Evolutionary conservation across 2,888 invertebrate species (phyloP).

Genomic region (Heterodera filipjevi): DNA sequence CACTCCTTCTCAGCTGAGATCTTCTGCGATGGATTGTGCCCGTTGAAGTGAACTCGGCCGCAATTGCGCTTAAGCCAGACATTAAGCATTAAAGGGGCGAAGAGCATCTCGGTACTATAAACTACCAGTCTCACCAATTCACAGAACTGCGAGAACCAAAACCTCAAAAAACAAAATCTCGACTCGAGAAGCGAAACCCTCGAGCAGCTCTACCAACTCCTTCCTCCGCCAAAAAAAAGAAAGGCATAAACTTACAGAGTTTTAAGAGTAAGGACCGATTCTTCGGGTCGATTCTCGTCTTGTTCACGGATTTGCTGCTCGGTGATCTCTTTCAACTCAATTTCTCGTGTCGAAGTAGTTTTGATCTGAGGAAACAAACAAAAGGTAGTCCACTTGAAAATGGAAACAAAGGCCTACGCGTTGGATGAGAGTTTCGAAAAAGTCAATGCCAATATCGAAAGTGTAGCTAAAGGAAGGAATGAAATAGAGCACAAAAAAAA

Average conservation of each 20-base stretch:
- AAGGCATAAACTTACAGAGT: slow-evolving; percentile 24
- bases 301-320: slow-evolving; percentile 21
- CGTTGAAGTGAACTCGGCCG: slow-evolving; percentile 25
- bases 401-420: slow-evolving; percentile 4
- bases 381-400: background rate
- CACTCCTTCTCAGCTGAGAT: slow-evolving; percentile 6
- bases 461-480: background rate
- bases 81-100: too few relatives aligned
- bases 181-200: background rate
- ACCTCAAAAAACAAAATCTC: too few relatives aligned
- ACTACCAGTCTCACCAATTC: too few relatives aligned
- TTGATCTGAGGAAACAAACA: background rate
- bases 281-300: slow-evolving; percentile 33
- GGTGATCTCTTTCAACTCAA: slow-evolving; percentile 27
- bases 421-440: slow-evolving; percentile 33
- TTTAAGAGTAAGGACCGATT: slow-evolving; percentile 29
- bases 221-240: too few relatives aligned
- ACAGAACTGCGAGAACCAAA: too few relatives aligned
- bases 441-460: slow-evolving; percentile 32
- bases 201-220: too few relatives aligned
- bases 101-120: too few relatives aligned
- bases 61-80: slow-evolving; percentile 12
- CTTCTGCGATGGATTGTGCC: slow-evolving; percentile 26
- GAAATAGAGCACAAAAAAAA: background rate
- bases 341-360: slow-evolving; percentile 27